phyloP scores from a whole-genome alignment of 2,113 vertebrate genomes.

The Brachyistius frenatus region DNA sequence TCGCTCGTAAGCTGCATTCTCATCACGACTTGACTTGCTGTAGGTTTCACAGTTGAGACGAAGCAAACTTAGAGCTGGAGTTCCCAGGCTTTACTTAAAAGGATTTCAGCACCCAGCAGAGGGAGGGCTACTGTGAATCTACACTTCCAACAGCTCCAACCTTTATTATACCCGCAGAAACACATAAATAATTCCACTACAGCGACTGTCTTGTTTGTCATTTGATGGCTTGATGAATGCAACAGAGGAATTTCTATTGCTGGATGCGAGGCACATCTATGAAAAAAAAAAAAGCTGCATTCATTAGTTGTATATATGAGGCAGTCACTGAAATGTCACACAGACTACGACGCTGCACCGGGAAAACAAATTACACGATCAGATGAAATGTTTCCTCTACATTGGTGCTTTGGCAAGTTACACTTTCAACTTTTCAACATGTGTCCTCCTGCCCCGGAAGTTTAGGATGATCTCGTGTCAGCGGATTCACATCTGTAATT shows the following conservation, averaged over 20 bases:
- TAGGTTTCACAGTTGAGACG: constrained; percentile 38
- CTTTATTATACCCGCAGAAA: constrained; percentile 23
- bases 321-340: constrained; percentile 34
- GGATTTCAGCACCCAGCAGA: constrained; percentile 24
- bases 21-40: constrained; percentile 1
- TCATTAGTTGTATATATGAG: constrained; percentile 42
- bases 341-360: background rate
- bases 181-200: constrained; percentile 27
- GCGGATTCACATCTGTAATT: constrained; percentile 27
- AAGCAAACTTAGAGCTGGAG: constrained; percentile 31
- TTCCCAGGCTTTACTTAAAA: constrained; percentile 45
- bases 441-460: background rate
- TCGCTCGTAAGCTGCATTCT: constrained; percentile 7
- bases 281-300: background rate
- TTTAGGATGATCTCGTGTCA: constrained; percentile 10
- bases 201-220: constrained; percentile 23
- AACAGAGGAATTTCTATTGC: constrained; percentile 29
- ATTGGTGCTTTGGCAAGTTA: background rate
- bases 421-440: background rate
- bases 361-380: constrained; percentile 38
- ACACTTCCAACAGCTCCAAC: constrained; percentile 18
- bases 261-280: constrained; percentile 15
- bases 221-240: constrained; percentile 46
- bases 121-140: constrained; percentile 23
- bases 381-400: constrained; percentile 7